phyloP scores from a whole-genome alignment of 35 echinoderm and acorn worm genomes.

The Acanthaster planci region DNA sequence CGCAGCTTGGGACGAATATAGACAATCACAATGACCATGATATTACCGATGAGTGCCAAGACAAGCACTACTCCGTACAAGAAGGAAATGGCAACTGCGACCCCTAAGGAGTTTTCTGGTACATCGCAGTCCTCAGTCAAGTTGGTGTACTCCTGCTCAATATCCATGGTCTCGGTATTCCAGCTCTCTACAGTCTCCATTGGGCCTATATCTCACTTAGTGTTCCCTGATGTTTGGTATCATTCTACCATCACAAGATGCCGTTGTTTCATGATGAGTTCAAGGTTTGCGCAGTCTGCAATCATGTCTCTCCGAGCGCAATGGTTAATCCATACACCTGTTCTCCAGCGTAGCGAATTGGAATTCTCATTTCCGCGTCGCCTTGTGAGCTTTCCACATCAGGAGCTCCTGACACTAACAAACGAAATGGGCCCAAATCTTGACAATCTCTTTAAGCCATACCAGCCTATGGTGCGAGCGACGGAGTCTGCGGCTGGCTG shows the following conservation, averaged over 20 bases:
- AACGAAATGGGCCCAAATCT: too few species aligned
- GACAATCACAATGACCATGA: constrained; percentile 37
- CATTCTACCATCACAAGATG: not conserved
- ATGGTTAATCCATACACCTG: constrained; percentile 5
- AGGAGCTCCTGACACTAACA: not conserved
- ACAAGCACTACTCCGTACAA: constrained; percentile 36
- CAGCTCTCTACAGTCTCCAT: not conserved
- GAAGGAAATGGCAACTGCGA: constrained; percentile 7
- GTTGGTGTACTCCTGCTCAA: not conserved
- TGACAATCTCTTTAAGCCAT: too few species aligned
- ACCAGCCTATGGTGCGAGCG: too few species aligned
- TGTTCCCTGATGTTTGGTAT: not conserved
- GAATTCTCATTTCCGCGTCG: constrained; percentile 18
- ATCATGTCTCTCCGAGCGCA: not conserved
- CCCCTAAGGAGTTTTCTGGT: not conserved
- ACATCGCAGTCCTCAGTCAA: not conserved
- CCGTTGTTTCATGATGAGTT: not conserved
- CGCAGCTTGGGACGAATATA: constrained; percentile 51
- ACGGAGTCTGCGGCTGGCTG: too few species aligned
- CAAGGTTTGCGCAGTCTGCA: too few species aligned
- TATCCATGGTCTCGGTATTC: constrained; percentile 5
- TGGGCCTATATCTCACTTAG: not conserved
- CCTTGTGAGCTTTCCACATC: not conserved
- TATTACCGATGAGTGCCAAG: constrained; percentile 38
- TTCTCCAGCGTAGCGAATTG: not conserved